Base-by-base conservation (phyloP, 1,140 invertebrate genomes). In the Diachasma alloeum region DNA sequence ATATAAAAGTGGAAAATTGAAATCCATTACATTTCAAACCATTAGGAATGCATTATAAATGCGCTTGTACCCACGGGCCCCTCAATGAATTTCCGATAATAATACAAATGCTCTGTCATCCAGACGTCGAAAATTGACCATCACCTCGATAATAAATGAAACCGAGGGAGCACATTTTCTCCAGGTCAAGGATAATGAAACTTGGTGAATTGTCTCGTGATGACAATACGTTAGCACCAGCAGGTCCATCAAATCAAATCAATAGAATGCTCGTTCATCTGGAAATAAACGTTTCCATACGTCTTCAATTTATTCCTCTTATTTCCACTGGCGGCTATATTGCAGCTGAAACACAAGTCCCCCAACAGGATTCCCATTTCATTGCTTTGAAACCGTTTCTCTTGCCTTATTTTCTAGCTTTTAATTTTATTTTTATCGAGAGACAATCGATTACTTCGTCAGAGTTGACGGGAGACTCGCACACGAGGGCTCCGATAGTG, bases 341-440 rank as follows among this genome's bases (percentile, higher is more conserved):
- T 19, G 17, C 17, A 9, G 15, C 48, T 53, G 48, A 19, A 53
- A 53, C 48, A 53, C 5, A 17, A 53, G 2, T 17, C 44, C 48
- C 48, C 6, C 17, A 53, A 19, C n/a, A 11, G 9, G 2, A 53
- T 53, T 53, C 48, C 48, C 48, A 53, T 53, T 53, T 53, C 48
- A 53, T 53, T 46, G 31, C 44, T 46, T 9, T 46, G 3, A 3
- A 46, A n/a, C 4, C 10, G 2, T 5, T 53, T 9, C 48, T 53
- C 48, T 15, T 13, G 48, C 48, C 48, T 17, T 17, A 17, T 17
- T 17, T 53, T 71, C 17, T 48, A 15, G 15, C 19, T 69, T 69
- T 37, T 69, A 69, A 69, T 19, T 22, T 24, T 71, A 71, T 71
- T 71, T 71, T 71, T 71, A 71, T 71, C 69, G 24, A 26, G 22